phyloP scores from a whole-genome alignment of 2,797 vertebrate species.

The Psittacula echo region DNA sequence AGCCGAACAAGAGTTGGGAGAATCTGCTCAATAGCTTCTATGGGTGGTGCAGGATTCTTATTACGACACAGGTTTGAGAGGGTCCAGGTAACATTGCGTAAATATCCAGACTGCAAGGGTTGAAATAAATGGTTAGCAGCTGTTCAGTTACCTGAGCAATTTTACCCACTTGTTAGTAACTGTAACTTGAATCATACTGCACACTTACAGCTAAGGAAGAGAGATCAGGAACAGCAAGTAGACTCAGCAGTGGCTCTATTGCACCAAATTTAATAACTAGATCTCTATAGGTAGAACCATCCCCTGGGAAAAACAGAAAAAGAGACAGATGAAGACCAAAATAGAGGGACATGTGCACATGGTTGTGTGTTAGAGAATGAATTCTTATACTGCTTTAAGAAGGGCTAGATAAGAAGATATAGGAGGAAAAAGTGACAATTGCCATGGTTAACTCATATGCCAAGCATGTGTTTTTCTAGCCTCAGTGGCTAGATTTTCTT shows the following conservation, averaged over 20 bases:
- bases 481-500: neutral
- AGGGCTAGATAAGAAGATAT: neutral
- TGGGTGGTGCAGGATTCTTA: constrained; percentile 93
- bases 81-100: constrained; percentile 96
- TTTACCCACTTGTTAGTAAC: neutral
- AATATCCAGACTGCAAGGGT: constrained; percentile 84
- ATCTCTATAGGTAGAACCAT: constrained; percentile 92
- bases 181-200: neutral
- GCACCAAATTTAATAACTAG: constrained; percentile 94
- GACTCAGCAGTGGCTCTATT: constrained; percentile 85
- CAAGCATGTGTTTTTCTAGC: neutral
- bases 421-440: neutral
- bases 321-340: neutral
- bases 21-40: constrained; percentile 87
- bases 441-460: neutral
- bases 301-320: constrained; percentile 79
- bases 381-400: neutral
- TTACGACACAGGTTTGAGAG: constrained; percentile 98
- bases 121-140: neutral
- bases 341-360: neutral
- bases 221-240: constrained; percentile 90
- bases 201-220: constrained; percentile 86
- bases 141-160: neutral
- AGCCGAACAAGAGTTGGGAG: constrained; percentile 89
- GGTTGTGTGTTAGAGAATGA: neutral